Evolutionary conservation across 2,113 vertebrate species (phyloP), one percentile per base, ranked within the genome.

Genomic region (Apodemus sylvaticus): DNA sequence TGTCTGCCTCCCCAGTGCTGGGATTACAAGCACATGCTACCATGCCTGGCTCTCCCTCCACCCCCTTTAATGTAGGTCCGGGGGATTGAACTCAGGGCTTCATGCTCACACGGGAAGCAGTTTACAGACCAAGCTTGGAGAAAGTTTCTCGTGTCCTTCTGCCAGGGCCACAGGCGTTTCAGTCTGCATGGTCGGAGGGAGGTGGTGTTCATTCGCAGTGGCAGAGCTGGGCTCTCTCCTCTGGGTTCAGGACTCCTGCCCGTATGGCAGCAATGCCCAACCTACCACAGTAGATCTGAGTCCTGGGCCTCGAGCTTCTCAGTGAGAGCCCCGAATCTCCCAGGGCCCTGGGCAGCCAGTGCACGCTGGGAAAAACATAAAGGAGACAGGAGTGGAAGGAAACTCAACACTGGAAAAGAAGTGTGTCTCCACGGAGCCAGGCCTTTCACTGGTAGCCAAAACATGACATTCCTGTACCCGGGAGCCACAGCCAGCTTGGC

Each of bases 361-460:
- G 70, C 89, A 97, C 94, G 92, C 98, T 96, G 95, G 95, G 97
- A 97, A 97, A 97, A 96, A 53, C 90, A 97, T 3, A 98, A n/a
- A 96, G 95, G 96, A 96, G 83, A 92, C 93, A 93, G 98, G 96
- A 96, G 97, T 39, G 94, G 94, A 95, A 97, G 96, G 97, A 97
- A 98, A 98, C 96, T 88, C 97, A 98, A 97, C 97, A 95, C 88
- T 98, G 98, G 98, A 97, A 97, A 98, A 98, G 97, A 96, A 98
- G 98, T 90, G 97, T 98, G 98, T 98, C 96, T 98, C 97, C 97
- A 98, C 96, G 97, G 97, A 97, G 92, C 96, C 20, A 53, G 92
- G 97, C 96, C 96, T 98, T 96, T 97, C 89, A 96, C 95, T 51
- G 1, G 97, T 96, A 98, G 98, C 98, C 98, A 98, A 98, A 98